Percentiles rank a stretch among this genome's conserved stretches.
phyloP scores from a whole-genome alignment of 2,888 invertebrate species.

The Tigriopus californicus region DNA sequence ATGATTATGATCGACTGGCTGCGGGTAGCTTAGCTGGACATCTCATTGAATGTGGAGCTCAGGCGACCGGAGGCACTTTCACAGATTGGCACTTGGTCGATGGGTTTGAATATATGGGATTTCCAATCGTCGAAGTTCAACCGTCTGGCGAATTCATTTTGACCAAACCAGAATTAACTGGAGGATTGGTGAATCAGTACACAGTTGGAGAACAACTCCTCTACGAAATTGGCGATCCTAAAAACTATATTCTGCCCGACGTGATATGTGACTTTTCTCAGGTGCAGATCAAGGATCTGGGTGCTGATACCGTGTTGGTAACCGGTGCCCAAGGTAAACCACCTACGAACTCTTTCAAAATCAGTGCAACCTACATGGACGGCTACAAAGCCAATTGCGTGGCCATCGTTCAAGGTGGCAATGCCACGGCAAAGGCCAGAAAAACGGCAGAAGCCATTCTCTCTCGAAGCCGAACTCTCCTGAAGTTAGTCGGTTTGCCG shows the following conservation, averaged over 20 bases:
- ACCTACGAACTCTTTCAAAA: constrained; percentile 30
- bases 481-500: constrained; percentile 13
- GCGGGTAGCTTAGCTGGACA: constrained; percentile 33
- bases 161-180: constrained; percentile 30
- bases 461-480: constrained; percentile 24
- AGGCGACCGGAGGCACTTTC: constrained; percentile 32
- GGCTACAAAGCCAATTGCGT: constrained; percentile 25
- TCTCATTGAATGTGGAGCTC: constrained; percentile 34
- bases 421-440: constrained; percentile 27
- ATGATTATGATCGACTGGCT: constrained; percentile 29
- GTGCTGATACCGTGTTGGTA: constrained; percentile 25
- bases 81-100: constrained; percentile 32
- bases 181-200: constrained; percentile 29
- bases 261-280: constrained; percentile 31
- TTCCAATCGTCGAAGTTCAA: constrained; percentile 27
- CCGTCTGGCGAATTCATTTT: not conserved
- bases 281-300: constrained; percentile 23
- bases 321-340: constrained; percentile 29
- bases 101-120: constrained; percentile 30
- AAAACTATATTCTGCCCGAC: constrained; percentile 31
- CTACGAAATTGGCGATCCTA: constrained; percentile 33
- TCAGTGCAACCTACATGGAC: constrained; percentile 30
- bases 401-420: not conserved
- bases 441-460: constrained; percentile 31
- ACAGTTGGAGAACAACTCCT: constrained; percentile 32